Evolutionary conservation across 2,113 vertebrate genomes (phyloP).

Genomic region (Recurvirostra avosetta): DNA sequence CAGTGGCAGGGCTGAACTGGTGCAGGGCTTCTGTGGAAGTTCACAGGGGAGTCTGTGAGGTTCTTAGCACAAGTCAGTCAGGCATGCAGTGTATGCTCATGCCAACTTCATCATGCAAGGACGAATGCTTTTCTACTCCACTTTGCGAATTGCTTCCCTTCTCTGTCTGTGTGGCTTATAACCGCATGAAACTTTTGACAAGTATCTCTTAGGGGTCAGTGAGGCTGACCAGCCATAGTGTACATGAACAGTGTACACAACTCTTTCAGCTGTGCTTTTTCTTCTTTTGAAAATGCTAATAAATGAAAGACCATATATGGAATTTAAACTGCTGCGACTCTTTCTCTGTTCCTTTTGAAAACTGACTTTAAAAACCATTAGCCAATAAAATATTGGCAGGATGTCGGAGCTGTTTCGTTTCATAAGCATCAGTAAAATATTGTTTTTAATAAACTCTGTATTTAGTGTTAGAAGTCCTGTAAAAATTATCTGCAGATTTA

Average conservation of each 20-base stretch:
- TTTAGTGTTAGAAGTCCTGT: not conserved
- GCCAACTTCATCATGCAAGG: not conserved
- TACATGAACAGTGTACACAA: not conserved
- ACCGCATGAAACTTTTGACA: not conserved
- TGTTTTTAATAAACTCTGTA: constrained; percentile 59
- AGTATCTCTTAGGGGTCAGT: not conserved
- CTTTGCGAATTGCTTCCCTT: not conserved
- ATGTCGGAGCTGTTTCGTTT: not conserved
- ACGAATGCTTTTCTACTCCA: not conserved
- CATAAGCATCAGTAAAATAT: constrained; percentile 46
- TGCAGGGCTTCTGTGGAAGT: not conserved
- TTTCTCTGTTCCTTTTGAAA: not conserved
- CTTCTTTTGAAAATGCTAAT: not conserved
- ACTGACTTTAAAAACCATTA: not conserved
- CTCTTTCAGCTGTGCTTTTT: not conserved
- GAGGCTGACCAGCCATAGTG: not conserved
- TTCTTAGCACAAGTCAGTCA: not conserved
- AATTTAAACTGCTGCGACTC: not conserved
- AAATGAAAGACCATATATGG: not conserved
- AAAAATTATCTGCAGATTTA: constrained; percentile 37
- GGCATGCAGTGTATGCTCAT: not conserved
- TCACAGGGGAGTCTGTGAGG: not conserved
- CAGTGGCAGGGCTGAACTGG: not conserved
- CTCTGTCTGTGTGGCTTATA: not conserved
- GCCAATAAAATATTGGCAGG: not conserved